Evolutionary conservation across 2,797 vertebrate species (phyloP).

Genomic region (Cryptoblepharus egeriae): DNA sequence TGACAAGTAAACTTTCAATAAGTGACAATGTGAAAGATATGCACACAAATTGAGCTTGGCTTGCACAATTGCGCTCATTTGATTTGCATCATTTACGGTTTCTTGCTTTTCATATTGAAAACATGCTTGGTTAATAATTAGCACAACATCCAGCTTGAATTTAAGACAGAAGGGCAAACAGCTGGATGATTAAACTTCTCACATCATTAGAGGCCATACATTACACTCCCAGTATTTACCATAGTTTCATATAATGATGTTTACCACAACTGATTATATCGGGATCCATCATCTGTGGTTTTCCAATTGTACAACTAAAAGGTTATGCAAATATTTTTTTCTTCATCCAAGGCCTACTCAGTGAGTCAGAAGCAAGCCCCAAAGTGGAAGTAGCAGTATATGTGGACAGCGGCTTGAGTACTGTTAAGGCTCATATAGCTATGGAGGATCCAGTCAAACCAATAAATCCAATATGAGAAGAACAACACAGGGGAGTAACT

Average conservation of each 20-base stretch:
- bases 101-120: slow-evolving; percentile 44
- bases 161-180: slow-evolving; percentile 30
- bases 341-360: not conserved
- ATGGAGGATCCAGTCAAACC: no score
- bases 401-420: no score
- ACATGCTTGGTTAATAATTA: slow-evolving; percentile 37
- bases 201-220: slow-evolving; percentile 2
- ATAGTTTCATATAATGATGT: slow-evolving; percentile 6
- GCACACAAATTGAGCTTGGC: slow-evolving; percentile 35
- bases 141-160: slow-evolving; percentile 27
- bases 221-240: slow-evolving; percentile 19
- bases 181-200: slow-evolving; percentile 24
- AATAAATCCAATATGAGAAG: no score
- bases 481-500: no score
- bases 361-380: no score
- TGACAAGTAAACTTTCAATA: slow-evolving; percentile 7
- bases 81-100: slow-evolving; percentile 30
- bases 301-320: not conserved
- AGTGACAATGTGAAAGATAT: slow-evolving; percentile 42
- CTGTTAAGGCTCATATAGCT: no score
- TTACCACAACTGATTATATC: not conserved
- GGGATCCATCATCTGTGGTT: not conserved
- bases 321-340: not conserved
- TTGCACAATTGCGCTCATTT: slow-evolving; percentile 28
- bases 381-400: no score